Conservation (phyloP, 2,888 invertebrate species). For the Unio delphinus region DNA sequence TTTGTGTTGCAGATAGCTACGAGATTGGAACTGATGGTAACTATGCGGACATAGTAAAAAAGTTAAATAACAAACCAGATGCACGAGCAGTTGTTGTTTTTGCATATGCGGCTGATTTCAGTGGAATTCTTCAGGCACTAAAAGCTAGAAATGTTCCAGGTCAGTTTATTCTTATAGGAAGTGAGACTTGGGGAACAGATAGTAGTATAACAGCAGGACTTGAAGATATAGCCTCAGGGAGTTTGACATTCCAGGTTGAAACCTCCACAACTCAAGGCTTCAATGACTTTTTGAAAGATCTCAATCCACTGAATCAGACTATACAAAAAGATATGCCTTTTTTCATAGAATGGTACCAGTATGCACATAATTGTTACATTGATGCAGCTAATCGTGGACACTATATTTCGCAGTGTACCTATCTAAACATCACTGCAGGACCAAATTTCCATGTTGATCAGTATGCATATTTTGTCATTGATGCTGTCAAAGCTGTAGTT, state of each 20-base stretch:
- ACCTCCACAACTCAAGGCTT: conserved; percentile 29
- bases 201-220: conserved; percentile 26
- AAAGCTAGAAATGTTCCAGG: conserved; percentile 21
- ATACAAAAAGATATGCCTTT: conserved; percentile 38
- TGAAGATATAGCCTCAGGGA: conserved; percentile 45
- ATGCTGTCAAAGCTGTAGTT: conserved; percentile 64
- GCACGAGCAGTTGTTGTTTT: conserved; percentile 52
- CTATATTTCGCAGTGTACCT: conserved; percentile 36
- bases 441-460: conserved; percentile 23
- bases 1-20: conserved; percentile 50
- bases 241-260: conserved; percentile 43
- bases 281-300: conserved; percentile 32
- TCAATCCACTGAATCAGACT: conserved; percentile 19
- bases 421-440: conserved; percentile 22
- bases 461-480: conserved; percentile 47
- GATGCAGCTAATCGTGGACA: conserved; percentile 35
- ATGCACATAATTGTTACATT: conserved; percentile 54
- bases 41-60: conserved; percentile 29
- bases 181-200: conserved; percentile 46
- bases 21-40: conserved; percentile 19
- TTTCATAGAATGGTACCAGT: conserved; percentile 58
- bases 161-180: conserved; percentile 51
- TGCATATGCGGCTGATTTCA: conserved; percentile 23
- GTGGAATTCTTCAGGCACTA: conserved; percentile 36
- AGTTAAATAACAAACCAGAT: conserved; percentile 35